Conservation (phyloP, 2,797 vertebrate genomes). For the Sebastes minor region DNA sequence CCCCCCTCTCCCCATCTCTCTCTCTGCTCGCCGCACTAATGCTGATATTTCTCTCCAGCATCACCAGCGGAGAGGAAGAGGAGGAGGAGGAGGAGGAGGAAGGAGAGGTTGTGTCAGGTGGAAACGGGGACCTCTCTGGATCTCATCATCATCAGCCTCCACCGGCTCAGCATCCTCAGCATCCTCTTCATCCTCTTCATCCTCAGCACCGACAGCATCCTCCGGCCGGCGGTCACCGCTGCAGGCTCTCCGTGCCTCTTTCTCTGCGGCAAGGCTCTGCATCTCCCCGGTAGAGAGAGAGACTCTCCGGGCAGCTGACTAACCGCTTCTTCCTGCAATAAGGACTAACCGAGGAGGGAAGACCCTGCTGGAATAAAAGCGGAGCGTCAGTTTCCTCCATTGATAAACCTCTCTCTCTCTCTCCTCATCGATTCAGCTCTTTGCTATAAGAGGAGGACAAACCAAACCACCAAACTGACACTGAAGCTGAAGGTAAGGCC, state of each 20-base stretch:
- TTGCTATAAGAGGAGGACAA: slow-evolving; percentile 53
- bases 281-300: slow-evolving; percentile 5
- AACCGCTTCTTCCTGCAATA: slow-evolving; percentile 17
- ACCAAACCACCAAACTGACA: slow-evolving; percentile 32
- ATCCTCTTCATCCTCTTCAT: background rate
- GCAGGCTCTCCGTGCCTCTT: slow-evolving; percentile 35
- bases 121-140: slow-evolving; percentile 73
- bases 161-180: slow-evolving; percentile 33
- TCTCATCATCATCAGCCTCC: slow-evolving; percentile 56
- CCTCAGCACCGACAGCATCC: slow-evolving; percentile 56
- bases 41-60: slow-evolving; percentile 77
- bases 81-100: slow-evolving; percentile 61
- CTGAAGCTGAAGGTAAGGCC: slow-evolving; percentile 75
- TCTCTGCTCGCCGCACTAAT: slow-evolving; percentile 67
- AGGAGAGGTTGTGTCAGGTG: slow-evolving; percentile 75
- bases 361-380: slow-evolving; percentile 57
- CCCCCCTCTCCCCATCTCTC: background rate
- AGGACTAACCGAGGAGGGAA: slow-evolving; percentile 39
- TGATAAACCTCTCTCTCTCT: slow-evolving; percentile 41
- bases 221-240: slow-evolving; percentile 47
- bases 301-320: slow-evolving; percentile 9
- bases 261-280: slow-evolving; percentile 17
- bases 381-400: slow-evolving; percentile 64
- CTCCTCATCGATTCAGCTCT: slow-evolving; percentile 58
- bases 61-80: slow-evolving; percentile 63